phyloP scores from a whole-genome alignment of 2,797 vertebrate species.

The Acomys russatus region DNA sequence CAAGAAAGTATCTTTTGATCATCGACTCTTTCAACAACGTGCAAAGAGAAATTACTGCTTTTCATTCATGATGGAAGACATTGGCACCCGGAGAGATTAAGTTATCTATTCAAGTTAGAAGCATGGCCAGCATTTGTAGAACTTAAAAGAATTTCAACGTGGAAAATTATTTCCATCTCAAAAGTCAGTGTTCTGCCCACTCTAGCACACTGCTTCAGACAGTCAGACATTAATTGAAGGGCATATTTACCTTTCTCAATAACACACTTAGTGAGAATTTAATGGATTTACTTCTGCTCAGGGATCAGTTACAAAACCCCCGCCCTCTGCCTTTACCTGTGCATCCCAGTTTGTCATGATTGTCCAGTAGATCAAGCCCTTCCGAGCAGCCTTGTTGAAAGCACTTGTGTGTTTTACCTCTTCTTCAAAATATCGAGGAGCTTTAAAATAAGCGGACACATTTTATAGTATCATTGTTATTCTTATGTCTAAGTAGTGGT shows the following conservation, averaged over 20 bases:
- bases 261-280: slow-evolving; percentile 7
- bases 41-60: not conserved
- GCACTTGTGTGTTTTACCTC: not conserved
- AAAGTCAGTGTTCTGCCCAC: not conserved
- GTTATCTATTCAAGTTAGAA: not conserved
- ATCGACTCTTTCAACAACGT: not conserved
- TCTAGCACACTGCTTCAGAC: not conserved
- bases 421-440: not conserved
- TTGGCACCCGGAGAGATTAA: not conserved
- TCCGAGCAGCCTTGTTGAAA: not conserved
- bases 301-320: not conserved
- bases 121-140: not conserved
- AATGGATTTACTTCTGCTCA: not conserved
- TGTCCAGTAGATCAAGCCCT: not conserved
- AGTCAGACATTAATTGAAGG: not conserved
- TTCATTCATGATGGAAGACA: not conserved
- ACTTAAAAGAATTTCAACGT: not conserved
- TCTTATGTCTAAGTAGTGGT: not conserved
- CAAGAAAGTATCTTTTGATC: not conserved
- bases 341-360: not conserved
- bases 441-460: not conserved
- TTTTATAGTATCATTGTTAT: not conserved
- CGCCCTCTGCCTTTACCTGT: not conserved
- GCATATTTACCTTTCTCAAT: not conserved
- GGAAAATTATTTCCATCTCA: not conserved